Base-by-base conservation (phyloP, 1,140 invertebrate genomes). In the Campodea augens region DNA sequence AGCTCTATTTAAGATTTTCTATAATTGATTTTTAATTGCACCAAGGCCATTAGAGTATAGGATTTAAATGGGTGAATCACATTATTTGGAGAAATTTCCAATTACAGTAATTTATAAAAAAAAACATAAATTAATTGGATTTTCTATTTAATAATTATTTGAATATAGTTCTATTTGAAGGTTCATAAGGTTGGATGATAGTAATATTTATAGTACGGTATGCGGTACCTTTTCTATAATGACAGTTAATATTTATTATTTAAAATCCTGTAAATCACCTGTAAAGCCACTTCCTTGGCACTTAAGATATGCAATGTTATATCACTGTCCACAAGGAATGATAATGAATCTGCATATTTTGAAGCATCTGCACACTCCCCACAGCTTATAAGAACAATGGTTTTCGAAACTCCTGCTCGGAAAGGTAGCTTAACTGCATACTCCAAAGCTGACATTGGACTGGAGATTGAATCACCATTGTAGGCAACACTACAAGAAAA, bases 401-500 rank as follows among this genome's bases (percentile, higher is more conserved):
- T 64, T 47, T 71, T 70, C 32, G 61, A 61, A 5, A 65, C 66
- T 15, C 67, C 70, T 13, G 62, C 54, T 24, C 68, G 54, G 60
- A 63, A 72, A 41, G 64, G 61, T 24, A 70, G 59, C 3, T 57
- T 51, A 15, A 62, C 54, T 12, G 67, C 68, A 47, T 56, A 63
- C 27, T 57, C 51, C n/a, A 72, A 49, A 1, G 68, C 68, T n/a
- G 55, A 52, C 10, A 62, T 44, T 1, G 55, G 46, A 38, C 57
- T 54, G 20, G 49, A 37, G 7, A 43, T 38, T 22, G 41, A 43
- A 20, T 52, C 25, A 10, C 52, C 55, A 25, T 43, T 42, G 25
- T 48, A 43, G 2, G 47, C 45, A 48, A 62, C 51, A 41, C 55
- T 53, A 20, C 50, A 49, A 25, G 22, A 19, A 38, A 45, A 44